Evolutionary conservation across 2,797 vertebrate genomes (phyloP), one percentile per base, ranked within the genome.

Genomic region (Tamandua tetradactyla): DNA sequence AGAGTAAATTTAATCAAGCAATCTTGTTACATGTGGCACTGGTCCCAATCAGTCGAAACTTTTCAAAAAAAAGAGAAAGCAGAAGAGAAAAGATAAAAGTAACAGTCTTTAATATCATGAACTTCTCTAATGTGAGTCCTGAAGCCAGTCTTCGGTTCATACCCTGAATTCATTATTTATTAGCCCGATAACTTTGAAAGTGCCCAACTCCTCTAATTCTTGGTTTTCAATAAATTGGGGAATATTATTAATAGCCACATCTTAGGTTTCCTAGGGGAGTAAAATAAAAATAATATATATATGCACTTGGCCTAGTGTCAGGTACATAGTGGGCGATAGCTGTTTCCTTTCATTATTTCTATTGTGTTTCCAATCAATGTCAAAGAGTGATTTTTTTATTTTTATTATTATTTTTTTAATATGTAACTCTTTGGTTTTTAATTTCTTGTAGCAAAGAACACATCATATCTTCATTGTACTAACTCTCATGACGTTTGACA

Each of bases 1-100:
- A 93, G 94, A 96, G 95, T 96, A 97, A 97, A 96, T 97, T 97
- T 97, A 97, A 97, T 97, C 97, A 97, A 95, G 90, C 96, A 97
- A 96, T 97, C 96, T 96, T 96, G 95, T 97, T 95, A 96, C 95
- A 97, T 95, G 82, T 97, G 97, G 96, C 96, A 96, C 85, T 95
- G 64, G 47, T 93, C 97, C 97, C 96, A 96, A 97, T 97, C 96
- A 92, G 75, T 76, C 86, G 85, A 96, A 96, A 92, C 69, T 96
- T 96, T 97, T 90, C 86, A 91, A 90, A 95, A 95, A 85, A 87
- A n/a, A n/a, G n/a, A n/a, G 78, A 94, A 97, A 93, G 88, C 92
- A 87, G 32, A 79, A 87, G 92, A 94, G 61, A 79, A 96, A 89
- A 97, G 96, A 95, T 95, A 96, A 96, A 97, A 95, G 85, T 82